Evolutionary conservation across 2,888 invertebrate species (phyloP).

Genomic region (Macrophya alboannulata): DNA sequence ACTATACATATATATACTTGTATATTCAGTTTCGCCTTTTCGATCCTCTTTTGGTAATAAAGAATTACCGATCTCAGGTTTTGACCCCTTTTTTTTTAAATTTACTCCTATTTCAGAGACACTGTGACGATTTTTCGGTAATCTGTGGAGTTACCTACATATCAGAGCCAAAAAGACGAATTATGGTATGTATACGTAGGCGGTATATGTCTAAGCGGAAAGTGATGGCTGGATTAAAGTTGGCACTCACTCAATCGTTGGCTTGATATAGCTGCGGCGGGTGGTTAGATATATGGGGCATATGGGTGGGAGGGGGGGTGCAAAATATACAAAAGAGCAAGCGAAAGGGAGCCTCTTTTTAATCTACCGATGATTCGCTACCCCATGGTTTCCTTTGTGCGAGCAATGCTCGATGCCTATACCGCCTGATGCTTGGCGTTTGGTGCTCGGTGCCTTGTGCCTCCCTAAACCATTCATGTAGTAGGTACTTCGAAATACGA

Average conservation of each 20-base stretch:
- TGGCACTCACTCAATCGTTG: slow-evolving; percentile 52
- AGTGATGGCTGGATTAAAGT: slow-evolving; percentile 52
- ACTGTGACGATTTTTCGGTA: neutral
- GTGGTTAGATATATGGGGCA: slow-evolving; percentile 54
- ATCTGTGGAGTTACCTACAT: neutral
- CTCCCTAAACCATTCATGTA: slow-evolving; percentile 43
- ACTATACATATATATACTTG: no score
- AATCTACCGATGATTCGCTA: slow-evolving; percentile 79
- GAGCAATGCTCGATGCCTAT: slow-evolving; percentile 49
- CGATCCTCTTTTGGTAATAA: neutral
- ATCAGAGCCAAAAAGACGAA: neutral
- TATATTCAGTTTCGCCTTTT: neutral
- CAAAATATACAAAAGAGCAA: slow-evolving; percentile 58
- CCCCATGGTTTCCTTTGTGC: slow-evolving; percentile 73
- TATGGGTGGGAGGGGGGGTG: slow-evolving; percentile 42
- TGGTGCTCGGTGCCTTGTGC: slow-evolving; percentile 37
- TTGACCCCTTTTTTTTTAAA: neutral
- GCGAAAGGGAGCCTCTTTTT: slow-evolving; percentile 73
- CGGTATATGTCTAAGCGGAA: slow-evolving; percentile 25
- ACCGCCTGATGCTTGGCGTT: slow-evolving; percentile 44
- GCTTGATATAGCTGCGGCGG: slow-evolving; percentile 50
- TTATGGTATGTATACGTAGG: neutral
- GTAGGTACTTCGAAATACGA: slow-evolving; percentile 48
- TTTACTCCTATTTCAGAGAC: neutral
- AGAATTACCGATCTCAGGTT: neutral